A percentile compares a stretch with the other conserved stretches of the same genome.
These are phyloP conservation scores for Copidosoma floridanum DNA, from an alignment of 1,140 invertebrate species.

Conservation along the genomic window DNA sequence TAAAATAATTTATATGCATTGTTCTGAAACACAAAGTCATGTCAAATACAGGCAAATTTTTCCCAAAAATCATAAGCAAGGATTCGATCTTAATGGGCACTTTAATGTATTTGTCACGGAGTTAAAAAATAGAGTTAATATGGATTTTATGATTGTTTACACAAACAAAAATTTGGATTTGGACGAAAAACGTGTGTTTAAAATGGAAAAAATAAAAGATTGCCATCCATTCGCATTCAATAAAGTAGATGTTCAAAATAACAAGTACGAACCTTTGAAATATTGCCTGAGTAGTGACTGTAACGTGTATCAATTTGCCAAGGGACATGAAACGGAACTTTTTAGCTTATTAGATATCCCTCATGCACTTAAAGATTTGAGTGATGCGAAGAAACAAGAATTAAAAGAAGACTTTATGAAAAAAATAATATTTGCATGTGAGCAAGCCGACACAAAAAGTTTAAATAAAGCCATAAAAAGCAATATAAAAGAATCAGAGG, in stretches of 20 bases:
- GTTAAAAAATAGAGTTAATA: background rate
- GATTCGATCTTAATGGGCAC: conserved; percentile 10
- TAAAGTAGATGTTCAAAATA: conserved; percentile 25
- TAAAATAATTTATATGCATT: conserved; percentile 24
- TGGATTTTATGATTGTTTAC: conserved; percentile 1
- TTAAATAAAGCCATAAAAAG: conserved; percentile 11
- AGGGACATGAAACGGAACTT: conserved; percentile 15
- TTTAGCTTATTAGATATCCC: background rate
- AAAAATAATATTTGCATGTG: conserved; percentile 31
- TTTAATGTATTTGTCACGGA: conserved; percentile 2
- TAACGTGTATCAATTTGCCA: conserved; percentile 26
- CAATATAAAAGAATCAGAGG: conserved; percentile 9
- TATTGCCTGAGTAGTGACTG: conserved; percentile 28
- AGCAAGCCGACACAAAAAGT: conserved; percentile 19
- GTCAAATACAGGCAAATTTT: conserved; percentile 29
- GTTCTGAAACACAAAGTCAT: conserved; percentile 13
- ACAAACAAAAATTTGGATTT: conserved; percentile 1
- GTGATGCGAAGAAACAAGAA: conserved; percentile 1
- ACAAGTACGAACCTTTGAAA: conserved; percentile 29
- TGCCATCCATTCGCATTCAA: conserved; percentile 26
- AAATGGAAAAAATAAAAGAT: background rate
- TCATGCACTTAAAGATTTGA: background rate
- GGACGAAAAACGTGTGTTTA: background rate
- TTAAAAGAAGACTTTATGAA: conserved; percentile 29
- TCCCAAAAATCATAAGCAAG: background rate